Conservation (phyloP, 2,888 invertebrate genomes). For the Toxonevra muliebris region DNA sequence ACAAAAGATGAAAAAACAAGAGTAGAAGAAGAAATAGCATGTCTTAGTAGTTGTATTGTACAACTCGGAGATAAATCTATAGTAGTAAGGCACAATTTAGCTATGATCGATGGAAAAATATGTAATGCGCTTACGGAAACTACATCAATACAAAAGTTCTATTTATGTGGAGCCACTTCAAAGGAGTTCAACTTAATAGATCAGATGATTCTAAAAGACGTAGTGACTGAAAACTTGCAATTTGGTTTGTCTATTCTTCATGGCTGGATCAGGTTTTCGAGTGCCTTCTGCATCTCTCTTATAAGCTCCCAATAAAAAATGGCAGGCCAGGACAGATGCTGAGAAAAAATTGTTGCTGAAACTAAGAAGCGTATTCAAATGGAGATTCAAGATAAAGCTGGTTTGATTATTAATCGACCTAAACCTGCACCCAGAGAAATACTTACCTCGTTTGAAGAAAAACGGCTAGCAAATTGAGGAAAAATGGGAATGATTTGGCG, state of each 20-base stretch:
- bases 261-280: not conserved
- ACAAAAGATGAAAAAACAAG: not conserved
- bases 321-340: not conserved
- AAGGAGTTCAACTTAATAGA: not conserved
- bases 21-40: conserved; percentile 1
- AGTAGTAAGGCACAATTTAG: not conserved
- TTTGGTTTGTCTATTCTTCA: not conserved
- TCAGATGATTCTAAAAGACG: not conserved
- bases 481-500: no score
- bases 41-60: not conserved
- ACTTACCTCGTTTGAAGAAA: no score
- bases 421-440: no score
- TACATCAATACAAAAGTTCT: not conserved
- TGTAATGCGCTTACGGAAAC: not conserved
- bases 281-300: conserved; percentile 1
- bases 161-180: not conserved
- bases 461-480: no score
- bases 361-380: not conserved
- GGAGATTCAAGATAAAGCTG: not conserved
- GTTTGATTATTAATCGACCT: not conserved
- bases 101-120: not conserved
- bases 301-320: conserved; percentile 4
- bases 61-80: not conserved
- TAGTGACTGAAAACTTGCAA: not conserved
- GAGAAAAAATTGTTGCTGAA: conserved; percentile 1